Evolutionary conservation across 2,888 invertebrate genomes (phyloP).

Genomic region (Tupiocoris notatus): DNA sequence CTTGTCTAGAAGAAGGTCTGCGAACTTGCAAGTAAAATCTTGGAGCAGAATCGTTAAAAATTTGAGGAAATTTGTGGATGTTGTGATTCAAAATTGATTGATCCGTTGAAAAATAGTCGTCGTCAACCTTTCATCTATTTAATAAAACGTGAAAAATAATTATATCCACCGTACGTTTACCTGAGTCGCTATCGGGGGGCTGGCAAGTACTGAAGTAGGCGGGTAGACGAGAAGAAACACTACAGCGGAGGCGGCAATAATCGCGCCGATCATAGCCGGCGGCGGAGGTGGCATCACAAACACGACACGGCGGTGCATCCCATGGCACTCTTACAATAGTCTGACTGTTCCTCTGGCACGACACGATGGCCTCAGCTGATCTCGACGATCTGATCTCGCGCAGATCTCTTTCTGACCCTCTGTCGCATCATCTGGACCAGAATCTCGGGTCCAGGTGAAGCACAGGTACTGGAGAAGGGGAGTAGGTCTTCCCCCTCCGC

Average conservation of each 20-base stretch:
- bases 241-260: not conserved
- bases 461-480: no score
- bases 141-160: no score
- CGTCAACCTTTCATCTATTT: no score
- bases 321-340: not conserved
- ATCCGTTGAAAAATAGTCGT: no score
- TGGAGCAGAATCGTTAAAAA: no score
- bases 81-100: no score
- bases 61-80: no score
- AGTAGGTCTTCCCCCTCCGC: no score
- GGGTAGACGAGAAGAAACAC: not conserved
- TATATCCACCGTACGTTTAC: no score
- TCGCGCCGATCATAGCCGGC: not conserved
- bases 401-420: no score
- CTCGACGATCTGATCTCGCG: not conserved
- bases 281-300: not conserved
- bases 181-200: not conserved
- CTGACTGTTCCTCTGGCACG: not conserved
- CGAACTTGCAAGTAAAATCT: no score
- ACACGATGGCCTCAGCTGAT: not conserved
- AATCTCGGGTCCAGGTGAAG: not conserved
- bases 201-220: not conserved
- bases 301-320: not conserved
- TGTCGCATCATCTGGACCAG: not conserved
- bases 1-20: no score